phyloP scores from a whole-genome alignment of 2,113 vertebrate genomes.

The Siphamia tubifer region DNA sequence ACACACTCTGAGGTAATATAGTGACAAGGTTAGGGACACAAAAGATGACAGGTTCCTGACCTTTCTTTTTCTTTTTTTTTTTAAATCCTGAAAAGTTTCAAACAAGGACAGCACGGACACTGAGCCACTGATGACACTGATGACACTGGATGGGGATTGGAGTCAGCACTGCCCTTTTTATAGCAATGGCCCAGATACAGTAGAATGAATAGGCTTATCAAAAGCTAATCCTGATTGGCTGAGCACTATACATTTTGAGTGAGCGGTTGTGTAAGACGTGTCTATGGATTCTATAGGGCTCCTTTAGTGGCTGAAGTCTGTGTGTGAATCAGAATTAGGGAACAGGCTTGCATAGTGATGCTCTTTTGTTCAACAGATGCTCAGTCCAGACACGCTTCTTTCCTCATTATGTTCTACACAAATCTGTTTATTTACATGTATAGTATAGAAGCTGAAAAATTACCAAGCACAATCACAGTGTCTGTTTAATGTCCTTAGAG shows the following conservation, averaged over 20 bases:
- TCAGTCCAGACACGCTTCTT: neutral
- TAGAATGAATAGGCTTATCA: neutral
- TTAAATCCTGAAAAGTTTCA: neutral
- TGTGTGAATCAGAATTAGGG: neutral
- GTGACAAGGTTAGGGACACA: no score
- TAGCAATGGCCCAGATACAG: neutral
- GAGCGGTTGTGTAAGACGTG: neutral
- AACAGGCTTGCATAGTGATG: neutral
- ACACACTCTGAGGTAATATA: no score
- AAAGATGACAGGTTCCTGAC: no score
- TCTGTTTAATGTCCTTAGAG: constrained; percentile 34
- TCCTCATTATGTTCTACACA: neutral
- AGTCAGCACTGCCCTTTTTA: neutral
- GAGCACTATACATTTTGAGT: neutral
- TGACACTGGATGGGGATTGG: neutral
- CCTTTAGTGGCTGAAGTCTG: neutral
- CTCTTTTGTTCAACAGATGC: neutral
- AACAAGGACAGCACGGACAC: neutral
- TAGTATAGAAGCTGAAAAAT: neutral
- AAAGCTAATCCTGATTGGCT: neutral
- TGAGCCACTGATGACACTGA: no score
- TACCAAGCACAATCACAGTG: neutral
- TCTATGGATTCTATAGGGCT: neutral
- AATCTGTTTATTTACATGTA: neutral
- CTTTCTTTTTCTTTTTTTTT: no score